phyloP scores from a whole-genome alignment of 2,888 invertebrate species.

The Incurvaria masculella region DNA sequence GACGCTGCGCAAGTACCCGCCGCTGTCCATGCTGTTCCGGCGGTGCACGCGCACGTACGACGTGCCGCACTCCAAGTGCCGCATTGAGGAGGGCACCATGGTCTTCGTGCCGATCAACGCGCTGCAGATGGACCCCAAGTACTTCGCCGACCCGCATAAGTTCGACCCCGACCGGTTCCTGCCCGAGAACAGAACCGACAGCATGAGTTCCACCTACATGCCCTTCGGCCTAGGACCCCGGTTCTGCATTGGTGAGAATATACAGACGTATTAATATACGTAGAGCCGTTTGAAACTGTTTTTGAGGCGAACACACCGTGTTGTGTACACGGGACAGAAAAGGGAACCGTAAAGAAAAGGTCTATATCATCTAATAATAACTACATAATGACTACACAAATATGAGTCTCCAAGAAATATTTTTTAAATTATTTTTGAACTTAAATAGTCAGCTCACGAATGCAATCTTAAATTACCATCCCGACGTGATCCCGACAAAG shows the following conservation, averaged over 20 bases:
- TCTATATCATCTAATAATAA: too few species aligned
- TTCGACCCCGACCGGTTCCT: conserved; percentile 27
- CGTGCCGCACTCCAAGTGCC: conserved; percentile 16
- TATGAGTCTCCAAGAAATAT: too few species aligned
- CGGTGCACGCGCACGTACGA: conserved; percentile 19
- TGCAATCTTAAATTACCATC: too few species aligned
- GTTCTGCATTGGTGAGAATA: conserved; percentile 15
- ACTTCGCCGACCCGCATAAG: conserved; percentile 23
- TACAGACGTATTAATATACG: too few species aligned
- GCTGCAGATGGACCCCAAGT: conserved; percentile 24
- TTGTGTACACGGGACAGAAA: too few species aligned
- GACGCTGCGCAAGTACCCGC: conserved; percentile 40
- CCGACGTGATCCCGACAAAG: too few species aligned
- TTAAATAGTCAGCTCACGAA: too few species aligned
- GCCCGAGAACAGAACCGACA: conserved; percentile 6
- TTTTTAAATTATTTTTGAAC: too few species aligned
- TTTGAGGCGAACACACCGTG: too few species aligned
- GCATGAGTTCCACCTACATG: conserved; percentile 11
- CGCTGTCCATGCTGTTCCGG: conserved; percentile 25
- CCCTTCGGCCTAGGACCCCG: conserved; percentile 16
- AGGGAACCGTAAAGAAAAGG: too few species aligned
- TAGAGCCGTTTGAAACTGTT: too few species aligned
- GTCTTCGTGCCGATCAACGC: conserved; percentile 20
- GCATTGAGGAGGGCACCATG: conserved; percentile 19
- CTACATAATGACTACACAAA: too few species aligned